These are phyloP conservation scores for Orthonychiurus folsomi DNA, from an alignment of 2,888 invertebrate species.

Conservation along the genomic window DNA sequence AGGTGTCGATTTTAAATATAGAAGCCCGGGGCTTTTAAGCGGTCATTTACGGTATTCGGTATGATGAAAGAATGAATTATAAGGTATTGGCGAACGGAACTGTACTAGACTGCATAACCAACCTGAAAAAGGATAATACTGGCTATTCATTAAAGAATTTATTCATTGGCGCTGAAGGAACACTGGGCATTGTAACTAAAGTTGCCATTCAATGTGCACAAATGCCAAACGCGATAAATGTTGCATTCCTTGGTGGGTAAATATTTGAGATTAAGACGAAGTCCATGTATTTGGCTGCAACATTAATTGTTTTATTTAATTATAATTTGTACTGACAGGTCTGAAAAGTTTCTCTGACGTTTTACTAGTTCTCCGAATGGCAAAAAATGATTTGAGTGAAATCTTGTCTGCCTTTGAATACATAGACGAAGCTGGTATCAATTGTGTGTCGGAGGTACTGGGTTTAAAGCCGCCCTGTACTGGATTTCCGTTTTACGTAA, in stretches of 20 bases:
- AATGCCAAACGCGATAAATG: slow-evolving; percentile 66
- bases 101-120: slow-evolving; percentile 71
- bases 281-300: slow-evolving; percentile 8
- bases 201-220: slow-evolving; percentile 83
- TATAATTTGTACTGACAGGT: too few species aligned
- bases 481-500: slow-evolving; percentile 63
- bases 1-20: too few species aligned
- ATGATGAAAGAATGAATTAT: too few species aligned
- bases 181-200: slow-evolving; percentile 86
- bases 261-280: too few species aligned
- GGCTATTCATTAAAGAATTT: slow-evolving; percentile 94
- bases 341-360: background rate
- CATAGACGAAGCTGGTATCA: slow-evolving; percentile 69
- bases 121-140: slow-evolving; percentile 92
- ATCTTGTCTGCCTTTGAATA: slow-evolving; percentile 93
- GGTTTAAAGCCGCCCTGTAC: slow-evolving; percentile 50
- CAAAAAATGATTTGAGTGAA: slow-evolving; percentile 70
- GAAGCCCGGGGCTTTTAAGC: too few species aligned
- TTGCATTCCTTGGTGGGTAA: slow-evolving; percentile 74
- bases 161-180: slow-evolving; percentile 96
- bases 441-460: slow-evolving; percentile 56
- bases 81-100: slow-evolving; percentile 78
- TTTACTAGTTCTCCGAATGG: slow-evolving; percentile 42
- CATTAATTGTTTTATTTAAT: slow-evolving; percentile 12
- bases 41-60: too few species aligned